Percentiles rank a stretch among this genome's conserved stretches.
Conservation (phyloP, 2,797 vertebrate genomes). For the Ammospiza maritima region DNA sequence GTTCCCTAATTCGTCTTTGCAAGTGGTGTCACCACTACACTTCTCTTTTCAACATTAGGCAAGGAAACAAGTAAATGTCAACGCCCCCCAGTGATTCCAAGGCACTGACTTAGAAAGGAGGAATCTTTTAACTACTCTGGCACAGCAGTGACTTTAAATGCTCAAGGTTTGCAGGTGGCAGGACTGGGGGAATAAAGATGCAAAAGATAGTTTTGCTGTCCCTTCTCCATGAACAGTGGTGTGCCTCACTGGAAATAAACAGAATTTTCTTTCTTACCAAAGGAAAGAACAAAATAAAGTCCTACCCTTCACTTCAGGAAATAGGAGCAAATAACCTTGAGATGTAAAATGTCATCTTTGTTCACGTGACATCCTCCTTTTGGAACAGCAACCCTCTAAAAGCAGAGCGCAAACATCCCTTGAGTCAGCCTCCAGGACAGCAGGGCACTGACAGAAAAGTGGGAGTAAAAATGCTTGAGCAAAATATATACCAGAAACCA, state of each 20-base stretch:
- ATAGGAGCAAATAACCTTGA: not conserved
- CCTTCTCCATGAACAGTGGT: not conserved
- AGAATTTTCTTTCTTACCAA: not conserved
- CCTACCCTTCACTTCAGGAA: not conserved
- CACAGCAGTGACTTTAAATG: not conserved
- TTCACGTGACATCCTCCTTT: not conserved
- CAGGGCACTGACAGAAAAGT: not conserved
- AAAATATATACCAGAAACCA: not conserved
- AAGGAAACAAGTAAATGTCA: not conserved
- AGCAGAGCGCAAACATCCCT: not conserved
- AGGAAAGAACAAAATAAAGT: not conserved
- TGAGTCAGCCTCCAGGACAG: not conserved
- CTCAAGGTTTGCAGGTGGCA: not conserved
- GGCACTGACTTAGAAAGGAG: not conserved
- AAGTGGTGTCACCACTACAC: not conserved
- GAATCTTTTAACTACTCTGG: not conserved
- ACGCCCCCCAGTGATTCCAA: not conserved
- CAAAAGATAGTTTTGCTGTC: not conserved
- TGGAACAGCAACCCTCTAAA: not conserved
- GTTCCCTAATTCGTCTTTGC: not conserved
- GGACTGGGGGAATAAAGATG: not conserved
- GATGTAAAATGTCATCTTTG: not conserved
- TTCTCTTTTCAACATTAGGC: not conserved
- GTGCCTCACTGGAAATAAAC: accelerated
- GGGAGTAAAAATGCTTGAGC: not conserved